Base-by-base conservation (phyloP, 2,888 invertebrate species). In the Apamea epomidion region DNA sequence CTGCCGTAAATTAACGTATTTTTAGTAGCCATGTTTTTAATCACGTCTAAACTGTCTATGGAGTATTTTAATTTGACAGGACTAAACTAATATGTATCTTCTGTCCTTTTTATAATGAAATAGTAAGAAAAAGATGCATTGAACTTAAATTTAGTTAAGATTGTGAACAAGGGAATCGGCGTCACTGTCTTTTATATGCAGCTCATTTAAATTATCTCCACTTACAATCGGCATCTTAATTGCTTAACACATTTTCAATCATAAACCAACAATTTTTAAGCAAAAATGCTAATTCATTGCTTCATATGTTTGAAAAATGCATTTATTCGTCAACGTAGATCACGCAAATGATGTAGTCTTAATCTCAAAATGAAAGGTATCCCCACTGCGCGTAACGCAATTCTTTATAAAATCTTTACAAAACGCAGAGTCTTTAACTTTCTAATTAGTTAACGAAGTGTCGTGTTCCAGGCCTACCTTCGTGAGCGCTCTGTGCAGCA, bases 401-500 rank as follows among this genome's bases (percentile, higher is more conserved):
- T 58, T 58, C 25, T 10, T 58, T 0, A 58, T 25, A 58, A 16
- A 14, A 58, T 3, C 3, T 8, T 10, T 58, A 58, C 2, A 0
- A 58, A n/a, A 58, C 25, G 58, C 1, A 32, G 32, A 2, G 32
- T 32, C 32, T 32, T 32, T 32, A 32, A 32, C 2, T 32, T 32
- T 32, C 32, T 32, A 32, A 32, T 32, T 32, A 8, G 21, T 2
- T 54, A 54, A 54, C 21, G 21, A 54, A 21, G 54, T 54, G 8
- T n/a, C 4, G 12, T 16, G 21, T 18, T 8, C 14, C 29, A n/a
- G 8, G 32, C 54, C 1, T 70, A 94, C 94, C 93, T 95, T 93
- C 4, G 88, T 83, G 1, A 97, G 90, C 16, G 96, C 97, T 0
- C 93, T 92, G 42, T 96, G 96, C 83, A 97, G 93, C 86, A 97